Conservation (phyloP, 2,113 vertebrate species). For the Oreochromis tanganicae region DNA sequence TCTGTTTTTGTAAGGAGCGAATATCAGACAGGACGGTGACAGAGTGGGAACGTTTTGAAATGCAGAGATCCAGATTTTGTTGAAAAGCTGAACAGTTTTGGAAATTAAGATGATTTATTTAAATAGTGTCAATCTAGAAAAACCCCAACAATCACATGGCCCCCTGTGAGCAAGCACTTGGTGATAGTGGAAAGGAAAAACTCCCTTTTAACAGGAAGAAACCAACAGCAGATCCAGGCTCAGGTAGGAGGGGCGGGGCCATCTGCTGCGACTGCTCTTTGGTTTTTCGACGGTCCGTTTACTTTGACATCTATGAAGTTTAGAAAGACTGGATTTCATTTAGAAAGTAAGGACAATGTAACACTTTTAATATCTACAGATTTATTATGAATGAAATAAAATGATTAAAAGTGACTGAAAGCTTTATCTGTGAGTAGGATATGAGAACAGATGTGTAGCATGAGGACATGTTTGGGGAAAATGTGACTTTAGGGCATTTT, state of each 20-base stretch:
- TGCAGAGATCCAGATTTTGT: neutral
- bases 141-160: accelerated
- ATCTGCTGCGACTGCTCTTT: accelerated
- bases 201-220: neutral
- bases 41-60: neutral
- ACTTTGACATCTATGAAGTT: neutral
- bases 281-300: accelerated
- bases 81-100: neutral
- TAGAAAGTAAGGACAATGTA: neutral
- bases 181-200: accelerated
- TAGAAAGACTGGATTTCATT: neutral
- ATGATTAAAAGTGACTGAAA: neutral
- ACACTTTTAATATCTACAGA: accelerated
- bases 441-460: neutral
- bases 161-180: accelerated
- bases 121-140: neutral
- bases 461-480: neutral
- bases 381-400: neutral
- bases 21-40: neutral
- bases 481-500: neutral
- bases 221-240: accelerated
- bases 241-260: neutral
- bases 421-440: neutral
- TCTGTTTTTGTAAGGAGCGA: neutral
- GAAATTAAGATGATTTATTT: neutral